Percentiles rank a stretch among this genome's conserved stretches.
phyloP scores from a whole-genome alignment of 2,888 invertebrate species.

The Ypsolopha scabrella region DNA sequence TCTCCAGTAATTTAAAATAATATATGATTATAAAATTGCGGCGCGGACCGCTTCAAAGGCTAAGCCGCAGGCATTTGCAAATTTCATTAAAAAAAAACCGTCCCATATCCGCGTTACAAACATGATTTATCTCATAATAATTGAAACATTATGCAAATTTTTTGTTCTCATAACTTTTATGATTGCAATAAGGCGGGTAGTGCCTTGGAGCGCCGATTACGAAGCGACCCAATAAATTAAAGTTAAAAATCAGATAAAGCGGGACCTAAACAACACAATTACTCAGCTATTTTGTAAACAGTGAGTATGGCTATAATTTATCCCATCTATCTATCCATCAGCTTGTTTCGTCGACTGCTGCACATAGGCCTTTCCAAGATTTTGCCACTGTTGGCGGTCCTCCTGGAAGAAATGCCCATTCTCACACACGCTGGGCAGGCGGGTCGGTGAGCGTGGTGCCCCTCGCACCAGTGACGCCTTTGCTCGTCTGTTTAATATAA shows the following conservation, averaged over 20 bases:
- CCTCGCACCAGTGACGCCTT: too few relatives aligned
- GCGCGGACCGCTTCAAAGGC: not conserved
- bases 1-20: too few relatives aligned
- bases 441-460: too few relatives aligned
- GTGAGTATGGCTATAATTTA: slow-evolving; percentile 3
- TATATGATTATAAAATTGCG: not conserved
- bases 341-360: too few relatives aligned
- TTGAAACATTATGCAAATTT: slow-evolving; percentile 18
- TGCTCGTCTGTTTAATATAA: too few relatives aligned
- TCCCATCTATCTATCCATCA: too few relatives aligned
- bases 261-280: not conserved
- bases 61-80: not conserved
- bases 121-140: slow-evolving; percentile 6
- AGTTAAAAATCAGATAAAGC: slow-evolving; percentile 20
- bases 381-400: too few relatives aligned
- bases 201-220: slow-evolving; percentile 14
- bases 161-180: slow-evolving; percentile 19
- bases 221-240: slow-evolving; percentile 28
- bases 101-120: not conserved
- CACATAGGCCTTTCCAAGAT: too few relatives aligned
- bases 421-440: too few relatives aligned
- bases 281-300: not conserved
- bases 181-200: slow-evolving; percentile 17
- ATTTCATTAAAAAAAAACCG: not conserved
- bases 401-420: too few relatives aligned